These are phyloP conservation scores for Mirounga angustirostris DNA, from an alignment of 2,113 vertebrate species.

Conservation along the genomic window DNA sequence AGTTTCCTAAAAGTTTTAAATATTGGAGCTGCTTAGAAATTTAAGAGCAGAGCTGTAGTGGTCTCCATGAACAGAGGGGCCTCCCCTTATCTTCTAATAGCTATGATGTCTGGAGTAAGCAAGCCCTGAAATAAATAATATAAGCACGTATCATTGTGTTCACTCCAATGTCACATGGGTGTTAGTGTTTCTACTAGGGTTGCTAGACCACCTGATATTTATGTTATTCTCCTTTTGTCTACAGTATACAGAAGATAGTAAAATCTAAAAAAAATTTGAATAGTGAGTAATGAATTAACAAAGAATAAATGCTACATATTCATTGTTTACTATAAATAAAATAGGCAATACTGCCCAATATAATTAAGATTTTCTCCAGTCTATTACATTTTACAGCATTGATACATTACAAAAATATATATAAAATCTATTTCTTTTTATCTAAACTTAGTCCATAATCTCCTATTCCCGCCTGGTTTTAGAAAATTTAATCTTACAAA, in stretches of 20 bases:
- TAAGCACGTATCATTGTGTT: neutral
- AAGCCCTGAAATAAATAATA: neutral
- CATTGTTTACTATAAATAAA: neutral
- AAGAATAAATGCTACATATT: neutral
- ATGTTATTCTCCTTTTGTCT: neutral
- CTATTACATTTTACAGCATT: neutral
- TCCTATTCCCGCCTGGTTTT: neutral
- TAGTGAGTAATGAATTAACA: neutral
- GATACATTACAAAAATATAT: neutral
- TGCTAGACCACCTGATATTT: neutral
- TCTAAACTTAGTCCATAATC: neutral
- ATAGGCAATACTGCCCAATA: neutral
- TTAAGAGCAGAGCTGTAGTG: neutral
- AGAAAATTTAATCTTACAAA: neutral
- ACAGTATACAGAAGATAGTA: neutral
- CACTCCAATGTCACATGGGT: neutral
- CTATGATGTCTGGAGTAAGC: neutral
- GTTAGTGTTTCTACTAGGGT: neutral
- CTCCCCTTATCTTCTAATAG: neutral
- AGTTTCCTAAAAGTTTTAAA: conserved; percentile 37
- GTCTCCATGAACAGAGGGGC: neutral
- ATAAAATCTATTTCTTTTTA: neutral
- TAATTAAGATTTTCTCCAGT: neutral
- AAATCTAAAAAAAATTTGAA: neutral
- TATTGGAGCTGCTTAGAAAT: neutral